Conservation (phyloP, 2,113 vertebrate species). For the Probosciger aterrimus region DNA sequence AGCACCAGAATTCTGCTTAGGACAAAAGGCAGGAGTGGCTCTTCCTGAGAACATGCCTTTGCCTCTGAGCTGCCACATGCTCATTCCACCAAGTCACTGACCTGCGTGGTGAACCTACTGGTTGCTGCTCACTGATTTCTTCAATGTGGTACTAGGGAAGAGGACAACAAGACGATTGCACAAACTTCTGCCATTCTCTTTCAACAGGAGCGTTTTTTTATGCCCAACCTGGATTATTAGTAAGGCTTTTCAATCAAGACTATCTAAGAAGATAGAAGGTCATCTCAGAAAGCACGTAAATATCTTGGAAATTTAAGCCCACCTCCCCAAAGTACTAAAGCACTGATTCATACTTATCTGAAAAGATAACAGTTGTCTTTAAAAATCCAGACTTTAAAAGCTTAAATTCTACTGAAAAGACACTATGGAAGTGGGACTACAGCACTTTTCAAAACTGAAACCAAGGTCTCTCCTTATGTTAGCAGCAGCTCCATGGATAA, state of each 20-base stretch:
- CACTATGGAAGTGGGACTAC: background rate
- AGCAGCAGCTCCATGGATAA: background rate
- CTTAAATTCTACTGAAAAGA: background rate
- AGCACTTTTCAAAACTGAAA: background rate
- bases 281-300: background rate
- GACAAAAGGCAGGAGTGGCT: background rate
- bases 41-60: background rate
- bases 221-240: background rate
- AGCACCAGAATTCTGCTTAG: background rate
- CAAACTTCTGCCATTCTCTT: background rate
- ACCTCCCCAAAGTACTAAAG: background rate
- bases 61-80: background rate
- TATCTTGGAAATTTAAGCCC: background rate
- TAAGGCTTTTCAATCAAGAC: background rate
- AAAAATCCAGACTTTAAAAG: background rate
- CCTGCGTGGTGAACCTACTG: fast-evolving
- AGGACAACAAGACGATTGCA: background rate
- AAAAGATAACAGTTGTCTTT: background rate
- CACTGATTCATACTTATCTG: background rate
- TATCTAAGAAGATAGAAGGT: background rate
- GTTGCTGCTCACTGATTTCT: background rate
- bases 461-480: background rate
- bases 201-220: background rate
- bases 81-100: background rate
- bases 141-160: background rate